phyloP scores from a whole-genome alignment of 2,113 vertebrate species.

The Egretta garzetta region DNA sequence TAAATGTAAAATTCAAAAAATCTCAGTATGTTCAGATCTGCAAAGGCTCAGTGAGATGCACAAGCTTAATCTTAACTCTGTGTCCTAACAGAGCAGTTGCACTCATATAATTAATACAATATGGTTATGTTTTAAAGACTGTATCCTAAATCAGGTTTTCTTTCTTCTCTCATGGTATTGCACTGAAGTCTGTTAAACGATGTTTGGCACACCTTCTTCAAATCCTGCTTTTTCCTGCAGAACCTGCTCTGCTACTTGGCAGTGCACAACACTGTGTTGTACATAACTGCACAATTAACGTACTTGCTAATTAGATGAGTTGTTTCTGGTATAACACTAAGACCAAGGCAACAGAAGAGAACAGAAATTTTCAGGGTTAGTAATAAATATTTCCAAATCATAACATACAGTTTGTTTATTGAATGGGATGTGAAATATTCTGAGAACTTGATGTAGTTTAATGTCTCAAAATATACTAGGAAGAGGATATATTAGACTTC shows the following conservation, averaged over 20 bases:
- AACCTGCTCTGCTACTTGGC: constrained; percentile 4
- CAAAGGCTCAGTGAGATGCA: background rate
- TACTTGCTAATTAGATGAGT: background rate
- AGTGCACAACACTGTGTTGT: background rate
- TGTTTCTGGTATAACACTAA: background rate
- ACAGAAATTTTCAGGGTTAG: background rate
- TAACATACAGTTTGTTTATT: background rate
- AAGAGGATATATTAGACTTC: background rate
- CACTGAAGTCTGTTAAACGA: background rate
- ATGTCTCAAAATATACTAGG: background rate
- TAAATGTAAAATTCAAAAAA: background rate
- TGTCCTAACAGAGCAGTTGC: background rate
- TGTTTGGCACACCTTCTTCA: background rate
- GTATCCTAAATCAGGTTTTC: accelerated
- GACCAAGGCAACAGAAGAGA: background rate
- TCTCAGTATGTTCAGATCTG: background rate
- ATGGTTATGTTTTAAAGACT: background rate
- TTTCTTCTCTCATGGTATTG: background rate
- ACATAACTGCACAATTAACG: background rate
- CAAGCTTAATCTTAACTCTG: background rate
- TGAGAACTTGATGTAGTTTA: background rate
- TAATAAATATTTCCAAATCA: background rate
- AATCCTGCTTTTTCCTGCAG: background rate
- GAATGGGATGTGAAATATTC: background rate
- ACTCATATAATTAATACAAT: background rate